phyloP scores from a whole-genome alignment of 2,797 vertebrate genomes.

The Lemur catta region DNA sequence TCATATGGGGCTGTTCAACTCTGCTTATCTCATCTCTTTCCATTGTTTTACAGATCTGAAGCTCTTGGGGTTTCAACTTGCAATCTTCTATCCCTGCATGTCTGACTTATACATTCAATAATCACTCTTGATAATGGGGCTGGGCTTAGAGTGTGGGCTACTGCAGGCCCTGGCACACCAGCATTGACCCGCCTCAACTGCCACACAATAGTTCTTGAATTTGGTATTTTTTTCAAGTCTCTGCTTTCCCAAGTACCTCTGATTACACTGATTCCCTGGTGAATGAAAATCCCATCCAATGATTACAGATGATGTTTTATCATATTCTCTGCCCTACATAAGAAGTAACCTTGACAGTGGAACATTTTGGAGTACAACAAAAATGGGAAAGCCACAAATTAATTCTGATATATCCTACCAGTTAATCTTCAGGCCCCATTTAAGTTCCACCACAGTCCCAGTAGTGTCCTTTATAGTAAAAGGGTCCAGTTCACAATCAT shows the following conservation, averaged over 20 bases:
- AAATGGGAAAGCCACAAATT: neutral
- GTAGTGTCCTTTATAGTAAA: neutral
- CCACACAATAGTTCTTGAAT: neutral
- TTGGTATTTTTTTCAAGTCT: neutral
- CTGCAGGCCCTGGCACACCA: neutral
- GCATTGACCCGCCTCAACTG: slow-evolving; percentile 43
- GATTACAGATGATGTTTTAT: neutral
- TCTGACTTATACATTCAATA: slow-evolving; percentile 72
- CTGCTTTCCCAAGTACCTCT: neutral
- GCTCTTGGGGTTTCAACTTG: slow-evolving; percentile 75
- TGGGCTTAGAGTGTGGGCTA: slow-evolving; percentile 66
- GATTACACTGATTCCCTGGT: neutral
- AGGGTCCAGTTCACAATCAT: neutral
- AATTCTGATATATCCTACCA: neutral
- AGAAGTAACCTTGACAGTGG: neutral
- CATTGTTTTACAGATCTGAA: slow-evolving; percentile 80
- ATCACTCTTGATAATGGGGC: slow-evolving; percentile 63
- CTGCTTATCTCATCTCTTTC: slow-evolving; percentile 75
- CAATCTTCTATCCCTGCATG: slow-evolving; percentile 77
- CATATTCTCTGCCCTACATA: neutral
- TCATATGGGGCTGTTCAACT: slow-evolving; percentile 72
- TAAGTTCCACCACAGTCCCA: neutral
- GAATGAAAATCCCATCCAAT: neutral
- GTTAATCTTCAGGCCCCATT: neutral
- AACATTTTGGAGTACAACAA: neutral